phyloP scores from a whole-genome alignment of 1,140 invertebrate species.

The Aphaenogaster rudis region DNA sequence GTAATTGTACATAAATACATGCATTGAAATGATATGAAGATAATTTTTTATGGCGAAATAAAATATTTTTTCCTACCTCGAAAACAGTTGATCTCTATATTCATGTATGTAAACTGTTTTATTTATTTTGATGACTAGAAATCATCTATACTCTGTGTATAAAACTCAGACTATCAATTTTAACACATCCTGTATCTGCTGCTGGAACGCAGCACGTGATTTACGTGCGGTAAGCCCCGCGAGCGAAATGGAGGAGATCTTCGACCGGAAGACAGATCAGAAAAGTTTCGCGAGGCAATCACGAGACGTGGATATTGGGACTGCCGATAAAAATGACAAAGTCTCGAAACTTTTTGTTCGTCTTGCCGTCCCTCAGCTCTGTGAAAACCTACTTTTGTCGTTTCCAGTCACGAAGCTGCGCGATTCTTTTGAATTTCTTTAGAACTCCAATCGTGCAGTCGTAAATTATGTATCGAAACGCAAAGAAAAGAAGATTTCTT shows the following conservation, averaged over 20 bases:
- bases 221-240: slow-evolving; percentile 68
- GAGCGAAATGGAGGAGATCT: slow-evolving; percentile 53
- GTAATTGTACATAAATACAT: background rate
- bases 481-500: slow-evolving; percentile 43
- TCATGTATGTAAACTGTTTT: background rate
- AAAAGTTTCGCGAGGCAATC: slow-evolving; percentile 84
- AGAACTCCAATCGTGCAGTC: slow-evolving; percentile 54
- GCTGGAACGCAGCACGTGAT: slow-evolving; percentile 66
- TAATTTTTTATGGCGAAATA: background rate
- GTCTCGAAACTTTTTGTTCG: slow-evolving; percentile 79
- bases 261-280: slow-evolving; percentile 82
- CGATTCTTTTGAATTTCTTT: slow-evolving; percentile 65
- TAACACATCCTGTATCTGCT: slow-evolving; percentile 35
- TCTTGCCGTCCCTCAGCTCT: slow-evolving; percentile 2
- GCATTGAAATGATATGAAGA: background rate
- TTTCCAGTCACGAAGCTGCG: slow-evolving; percentile 59
- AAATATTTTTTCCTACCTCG: background rate
- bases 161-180: slow-evolving; percentile 18
- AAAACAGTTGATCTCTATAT: background rate
- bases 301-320: slow-evolving; percentile 80
- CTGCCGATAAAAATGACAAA: slow-evolving; percentile 86
- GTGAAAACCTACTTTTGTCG: slow-evolving; percentile 75
- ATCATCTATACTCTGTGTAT: background rate
- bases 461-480: slow-evolving; percentile 63
- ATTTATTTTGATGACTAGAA: background rate